These are phyloP conservation scores for Callionymus lyra DNA, from an alignment of 2,113 vertebrate genomes.

Conservation along the genomic window DNA sequence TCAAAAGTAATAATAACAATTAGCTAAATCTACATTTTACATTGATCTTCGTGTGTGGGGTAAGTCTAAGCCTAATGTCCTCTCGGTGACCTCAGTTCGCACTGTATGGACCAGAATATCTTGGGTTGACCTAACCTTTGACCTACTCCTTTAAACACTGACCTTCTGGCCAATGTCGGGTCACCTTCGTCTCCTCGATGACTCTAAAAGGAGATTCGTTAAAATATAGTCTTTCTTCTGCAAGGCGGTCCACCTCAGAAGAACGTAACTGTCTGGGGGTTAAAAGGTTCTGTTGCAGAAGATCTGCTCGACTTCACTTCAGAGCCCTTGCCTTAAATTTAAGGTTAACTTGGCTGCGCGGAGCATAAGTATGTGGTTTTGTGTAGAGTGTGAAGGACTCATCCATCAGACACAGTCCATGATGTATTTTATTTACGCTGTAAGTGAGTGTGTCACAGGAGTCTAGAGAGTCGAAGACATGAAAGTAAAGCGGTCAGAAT, in stretches of 20 bases:
- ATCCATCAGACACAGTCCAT: conserved; percentile 4
- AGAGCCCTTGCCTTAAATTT: not conserved
- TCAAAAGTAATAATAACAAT: too few species aligned
- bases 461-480: conserved; percentile 15
- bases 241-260: conserved; percentile 22
- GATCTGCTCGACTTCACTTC: conserved; percentile 12
- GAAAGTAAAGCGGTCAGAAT: conserved; percentile 30
- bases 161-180: too few species aligned
- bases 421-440: conserved; percentile 5
- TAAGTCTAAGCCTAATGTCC: conserved; percentile 20
- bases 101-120: conserved; percentile 35
- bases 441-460: conserved; percentile 7
- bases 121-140: conserved; percentile 30
- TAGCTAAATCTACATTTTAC: too few species aligned
- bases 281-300: not conserved
- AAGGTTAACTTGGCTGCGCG: too few species aligned
- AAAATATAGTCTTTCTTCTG: conserved; percentile 23
- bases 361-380: too few species aligned
- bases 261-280: conserved; percentile 13
- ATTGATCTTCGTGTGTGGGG: not conserved
- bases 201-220: conserved; percentile 44
- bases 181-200: conserved; percentile 25
- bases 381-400: too few species aligned
- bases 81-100: conserved; percentile 23
- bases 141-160: too few species aligned